These are phyloP conservation scores for Sphaerophoria taeniata DNA, from an alignment of 2,888 invertebrate species.

Conservation along the genomic window DNA sequence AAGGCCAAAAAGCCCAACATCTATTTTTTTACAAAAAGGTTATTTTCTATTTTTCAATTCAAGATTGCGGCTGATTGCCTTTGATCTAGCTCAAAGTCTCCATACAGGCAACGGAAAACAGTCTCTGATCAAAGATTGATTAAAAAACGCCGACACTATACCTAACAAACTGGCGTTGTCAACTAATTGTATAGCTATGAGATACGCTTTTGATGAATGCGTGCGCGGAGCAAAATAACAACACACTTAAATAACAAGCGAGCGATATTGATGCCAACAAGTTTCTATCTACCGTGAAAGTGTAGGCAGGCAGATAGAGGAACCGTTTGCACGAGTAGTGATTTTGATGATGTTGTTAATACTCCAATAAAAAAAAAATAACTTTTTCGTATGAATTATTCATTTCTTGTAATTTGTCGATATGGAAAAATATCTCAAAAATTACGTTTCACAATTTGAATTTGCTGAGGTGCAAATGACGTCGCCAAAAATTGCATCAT, in stretches of 20 bases:
- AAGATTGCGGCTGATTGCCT: slow-evolving; percentile 27
- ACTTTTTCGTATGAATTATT: too few species aligned
- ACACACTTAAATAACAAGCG: slow-evolving; percentile 27
- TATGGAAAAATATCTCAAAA: too few species aligned
- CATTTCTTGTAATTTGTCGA: too few species aligned
- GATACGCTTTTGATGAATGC: slow-evolving; percentile 52
- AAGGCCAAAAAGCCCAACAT: neutral
- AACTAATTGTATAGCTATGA: slow-evolving; percentile 51
- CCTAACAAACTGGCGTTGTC: slow-evolving; percentile 55
- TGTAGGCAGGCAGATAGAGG: neutral
- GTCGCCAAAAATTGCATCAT: too few species aligned
- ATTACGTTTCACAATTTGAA: too few species aligned
- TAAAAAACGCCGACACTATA: slow-evolving; percentile 67
- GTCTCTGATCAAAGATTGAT: slow-evolving; percentile 62
- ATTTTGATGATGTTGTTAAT: slow-evolving; percentile 1
- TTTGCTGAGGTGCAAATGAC: too few species aligned
- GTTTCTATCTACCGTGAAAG: neutral
- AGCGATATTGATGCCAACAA: slow-evolving; percentile 3
- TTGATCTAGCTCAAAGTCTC: slow-evolving; percentile 24
- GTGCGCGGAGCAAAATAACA: slow-evolving; percentile 44
- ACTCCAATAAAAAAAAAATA: slow-evolving; percentile 5
- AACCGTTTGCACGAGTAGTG: neutral
- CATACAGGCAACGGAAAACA: slow-evolving; percentile 11
- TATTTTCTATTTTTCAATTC: neutral
- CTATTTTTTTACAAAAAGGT: neutral